Base-by-base conservation (phyloP, 2,888 invertebrate species). In the Idaea straminata region DNA sequence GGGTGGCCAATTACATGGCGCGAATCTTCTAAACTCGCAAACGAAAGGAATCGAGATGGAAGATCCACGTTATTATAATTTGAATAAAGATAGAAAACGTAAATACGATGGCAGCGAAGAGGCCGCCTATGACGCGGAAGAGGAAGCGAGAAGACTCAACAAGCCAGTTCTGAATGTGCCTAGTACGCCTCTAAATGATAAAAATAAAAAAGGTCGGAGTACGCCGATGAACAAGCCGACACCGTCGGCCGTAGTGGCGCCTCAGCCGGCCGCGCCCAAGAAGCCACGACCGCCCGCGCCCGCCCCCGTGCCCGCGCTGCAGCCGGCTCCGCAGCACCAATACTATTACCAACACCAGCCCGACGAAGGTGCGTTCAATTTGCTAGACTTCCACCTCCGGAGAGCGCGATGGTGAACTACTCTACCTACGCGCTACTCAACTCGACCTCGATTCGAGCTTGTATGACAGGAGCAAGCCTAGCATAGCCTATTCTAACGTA, bases 31-130 rank as follows among this genome's bases (percentile, higher is more conserved):
- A 74, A 82, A 75, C 76, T 83, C 79, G 69, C 88, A 85, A 70
- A 74, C 89, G 68, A 91, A 93, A 74, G 85, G 85, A 64, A 92
- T 93, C 57, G 94, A 94, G 64, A 89, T 95, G 80, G 95, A 96
- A 73, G 96, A 96, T 86, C 95, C 96, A 15, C 92, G 95, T 64
- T 96, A 96, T 82, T 96, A 96, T 84, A 95, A 95, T 61, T 84
- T 96, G 74, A 95, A 95, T 65, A 96, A 96, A 81, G 95, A 96
- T 77, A 87, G 96, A 67, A 96, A 96, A 84, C 94, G 95, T 76
- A 94, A 94, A 77, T 95, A 95, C 74, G 95, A 95, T 74, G 95
- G 94, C 79, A 94, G 94, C 34, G 95, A 95, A 69, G 96, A 96
- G 75, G 93, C 94, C 73, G 94, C 94, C 15, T 94, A 94, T 77